Evolutionary conservation across 2,797 vertebrate genomes (phyloP).

Genomic region (Sebastes minor): DNA sequence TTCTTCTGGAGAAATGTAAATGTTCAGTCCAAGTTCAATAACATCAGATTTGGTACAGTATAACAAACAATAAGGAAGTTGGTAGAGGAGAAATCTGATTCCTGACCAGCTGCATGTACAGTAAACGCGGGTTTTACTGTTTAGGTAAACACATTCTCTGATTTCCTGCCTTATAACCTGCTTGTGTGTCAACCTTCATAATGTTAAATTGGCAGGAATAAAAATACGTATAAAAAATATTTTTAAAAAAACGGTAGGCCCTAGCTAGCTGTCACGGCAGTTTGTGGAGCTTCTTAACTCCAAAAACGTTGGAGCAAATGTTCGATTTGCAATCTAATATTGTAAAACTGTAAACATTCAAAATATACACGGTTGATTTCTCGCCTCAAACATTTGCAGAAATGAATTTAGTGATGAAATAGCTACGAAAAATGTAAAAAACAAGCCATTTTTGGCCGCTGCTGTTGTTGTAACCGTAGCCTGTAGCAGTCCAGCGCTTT

Average conservation of each 20-base stretch:
- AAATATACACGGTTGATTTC: too few species aligned
- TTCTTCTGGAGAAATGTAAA: not conserved
- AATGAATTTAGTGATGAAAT: too few species aligned
- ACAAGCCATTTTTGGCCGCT: too few species aligned
- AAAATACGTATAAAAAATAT: not conserved
- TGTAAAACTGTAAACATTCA: too few species aligned
- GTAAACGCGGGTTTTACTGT: not conserved
- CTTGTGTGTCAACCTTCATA: not conserved
- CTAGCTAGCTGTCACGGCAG: too few species aligned
- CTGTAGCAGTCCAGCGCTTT: too few species aligned
- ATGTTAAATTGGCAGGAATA: not conserved
- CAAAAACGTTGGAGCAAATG: too few species aligned
- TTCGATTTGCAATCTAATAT: too few species aligned
- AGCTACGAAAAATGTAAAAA: too few species aligned
- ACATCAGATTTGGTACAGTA: not conserved
- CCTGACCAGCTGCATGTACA: not conserved
- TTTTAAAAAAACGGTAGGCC: accelerated
- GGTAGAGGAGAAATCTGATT: not conserved
- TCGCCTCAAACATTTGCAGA: too few species aligned
- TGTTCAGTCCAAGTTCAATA: not conserved
- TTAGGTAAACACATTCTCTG: not conserved
- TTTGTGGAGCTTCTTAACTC: too few species aligned
- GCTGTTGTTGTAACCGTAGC: too few species aligned
- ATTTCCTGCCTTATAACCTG: not conserved
- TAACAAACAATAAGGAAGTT: not conserved